Conservation (phyloP, 2,797 vertebrate species). For the Coracias cyanogaster region DNA sequence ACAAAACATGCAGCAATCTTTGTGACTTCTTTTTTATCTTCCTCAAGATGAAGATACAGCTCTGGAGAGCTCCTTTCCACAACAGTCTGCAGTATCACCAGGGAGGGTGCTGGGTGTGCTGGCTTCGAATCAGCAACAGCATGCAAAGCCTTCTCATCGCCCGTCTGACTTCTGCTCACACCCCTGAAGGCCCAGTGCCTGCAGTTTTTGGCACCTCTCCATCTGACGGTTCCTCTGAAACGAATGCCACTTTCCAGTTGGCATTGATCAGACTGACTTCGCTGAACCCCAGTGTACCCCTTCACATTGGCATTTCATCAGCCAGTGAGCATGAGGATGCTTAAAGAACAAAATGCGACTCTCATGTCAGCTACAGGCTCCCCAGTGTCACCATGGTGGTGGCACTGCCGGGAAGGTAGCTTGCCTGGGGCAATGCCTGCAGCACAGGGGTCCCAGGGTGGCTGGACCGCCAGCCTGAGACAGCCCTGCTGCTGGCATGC, state of each 20-base stretch:
- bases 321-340: rapidly evolving
- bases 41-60: not conserved
- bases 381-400: rapidly evolving
- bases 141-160: not conserved
- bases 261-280: not conserved
- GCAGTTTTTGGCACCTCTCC: not conserved
- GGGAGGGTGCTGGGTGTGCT: not conserved
- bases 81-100: not conserved
- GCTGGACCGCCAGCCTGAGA: not conserved
- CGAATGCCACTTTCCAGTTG: not conserved
- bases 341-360: rapidly evolving
- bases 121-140: not conserved
- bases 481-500: not conserved
- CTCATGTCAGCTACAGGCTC: rapidly evolving
- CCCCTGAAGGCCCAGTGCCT: not conserved
- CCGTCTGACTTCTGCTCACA: not conserved
- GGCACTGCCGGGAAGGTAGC: rapidly evolving
- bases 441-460: not conserved
- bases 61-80: not conserved
- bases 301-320: rapidly evolving
- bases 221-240: not conserved
- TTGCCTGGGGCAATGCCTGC: rapidly evolving
- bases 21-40: not conserved
- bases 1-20: not conserved
- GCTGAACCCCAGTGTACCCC: not conserved